Conservation (phyloP, 2,888 invertebrate species). For the Conus canariensis region DNA sequence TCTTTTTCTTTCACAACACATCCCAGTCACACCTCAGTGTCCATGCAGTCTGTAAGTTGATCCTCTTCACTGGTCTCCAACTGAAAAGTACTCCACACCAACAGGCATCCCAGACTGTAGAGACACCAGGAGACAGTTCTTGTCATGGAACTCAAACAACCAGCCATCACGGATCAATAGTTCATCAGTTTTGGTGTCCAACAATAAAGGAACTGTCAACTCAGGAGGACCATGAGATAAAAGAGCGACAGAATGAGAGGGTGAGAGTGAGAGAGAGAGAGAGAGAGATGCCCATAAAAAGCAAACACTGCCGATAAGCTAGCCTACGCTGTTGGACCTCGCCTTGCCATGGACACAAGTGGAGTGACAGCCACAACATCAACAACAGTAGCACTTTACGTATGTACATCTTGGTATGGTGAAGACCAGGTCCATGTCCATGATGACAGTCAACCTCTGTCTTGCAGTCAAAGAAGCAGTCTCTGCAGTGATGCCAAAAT, state of each 20-base stretch:
- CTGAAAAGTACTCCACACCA: background rate
- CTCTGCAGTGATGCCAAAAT: background rate
- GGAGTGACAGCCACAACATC: slow-evolving; percentile 4
- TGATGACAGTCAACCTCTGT: background rate
- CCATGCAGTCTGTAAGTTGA: background rate
- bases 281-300: background rate
- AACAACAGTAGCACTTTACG: background rate
- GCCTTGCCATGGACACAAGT: background rate
- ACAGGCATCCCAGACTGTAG: background rate
- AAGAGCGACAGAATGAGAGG: background rate
- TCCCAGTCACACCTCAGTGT: background rate
- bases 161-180: background rate
- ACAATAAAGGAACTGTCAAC: background rate
- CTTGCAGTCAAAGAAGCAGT: slow-evolving; percentile 3
- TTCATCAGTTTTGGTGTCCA: background rate
- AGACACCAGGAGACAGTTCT: background rate
- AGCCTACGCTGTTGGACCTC: background rate
- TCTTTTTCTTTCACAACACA: too few relatives aligned
- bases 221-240: background rate
- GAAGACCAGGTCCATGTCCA: background rate
- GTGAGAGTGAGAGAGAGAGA: background rate
- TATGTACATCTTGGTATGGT: background rate
- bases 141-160: background rate
- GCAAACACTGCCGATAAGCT: background rate
- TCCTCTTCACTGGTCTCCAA: background rate